Percentiles rank a stretch among this genome's conserved stretches.
Conservation (phyloP, 2,888 invertebrate species). For the Merodon equestris region DNA sequence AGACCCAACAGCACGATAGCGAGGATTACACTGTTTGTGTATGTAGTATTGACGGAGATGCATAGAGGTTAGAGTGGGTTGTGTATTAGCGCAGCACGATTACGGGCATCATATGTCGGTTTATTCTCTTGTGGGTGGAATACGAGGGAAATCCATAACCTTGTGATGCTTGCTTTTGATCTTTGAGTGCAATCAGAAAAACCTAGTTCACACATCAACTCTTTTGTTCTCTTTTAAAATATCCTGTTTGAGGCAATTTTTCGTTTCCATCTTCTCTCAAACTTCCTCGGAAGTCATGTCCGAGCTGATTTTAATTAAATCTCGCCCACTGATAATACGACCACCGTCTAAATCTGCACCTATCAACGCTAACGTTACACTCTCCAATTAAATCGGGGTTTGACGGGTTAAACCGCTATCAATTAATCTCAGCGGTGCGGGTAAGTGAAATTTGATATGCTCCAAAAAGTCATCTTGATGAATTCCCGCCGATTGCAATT, state of each 20-base stretch:
- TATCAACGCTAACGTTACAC: background rate
- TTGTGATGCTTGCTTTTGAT: background rate
- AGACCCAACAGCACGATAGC: constrained; percentile 7
- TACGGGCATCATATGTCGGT: constrained; percentile 47
- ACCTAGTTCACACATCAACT: constrained; percentile 21
- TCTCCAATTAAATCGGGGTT: constrained; percentile 53
- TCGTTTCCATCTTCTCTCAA: too few species aligned
- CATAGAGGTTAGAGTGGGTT: constrained; percentile 63
- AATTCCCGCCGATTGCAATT: constrained; percentile 48
- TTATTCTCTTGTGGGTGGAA: background rate
- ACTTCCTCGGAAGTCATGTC: too few species aligned
- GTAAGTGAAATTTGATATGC: constrained; percentile 56
- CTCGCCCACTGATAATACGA: too few species aligned
- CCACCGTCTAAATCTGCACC: too few species aligned
- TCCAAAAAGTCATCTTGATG: constrained; percentile 53
- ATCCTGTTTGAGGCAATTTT: background rate
- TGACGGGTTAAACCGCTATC: background rate
- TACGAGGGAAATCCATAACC: background rate
- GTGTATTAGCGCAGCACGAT: constrained; percentile 24
- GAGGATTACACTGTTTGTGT: constrained; percentile 17
- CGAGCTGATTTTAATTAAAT: too few species aligned
- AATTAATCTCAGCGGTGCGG: constrained; percentile 14
- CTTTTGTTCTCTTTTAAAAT: constrained; percentile 20
- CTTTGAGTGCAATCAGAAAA: constrained; percentile 12
- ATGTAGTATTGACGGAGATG: constrained; percentile 51